Conservation (phyloP, 2,888 invertebrate species). For the Rhagophthalmus giganteus region DNA sequence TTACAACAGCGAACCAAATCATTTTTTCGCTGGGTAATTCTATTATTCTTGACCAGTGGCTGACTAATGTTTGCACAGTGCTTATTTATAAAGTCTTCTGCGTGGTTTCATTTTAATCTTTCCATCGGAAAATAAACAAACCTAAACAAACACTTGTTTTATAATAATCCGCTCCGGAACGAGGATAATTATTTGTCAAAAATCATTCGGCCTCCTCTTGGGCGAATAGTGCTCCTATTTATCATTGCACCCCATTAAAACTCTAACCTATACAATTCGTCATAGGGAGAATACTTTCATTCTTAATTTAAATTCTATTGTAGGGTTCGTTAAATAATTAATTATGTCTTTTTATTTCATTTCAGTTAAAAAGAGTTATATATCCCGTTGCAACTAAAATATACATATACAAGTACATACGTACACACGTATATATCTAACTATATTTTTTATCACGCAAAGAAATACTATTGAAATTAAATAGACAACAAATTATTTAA, state of each 20-base stretch:
- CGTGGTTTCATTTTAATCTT: slow-evolving; percentile 56
- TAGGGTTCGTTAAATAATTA: no score
- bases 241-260: slow-evolving; percentile 39
- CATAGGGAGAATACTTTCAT: no score
- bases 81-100: slow-evolving; percentile 52
- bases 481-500: no score
- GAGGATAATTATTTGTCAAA: slow-evolving; percentile 51
- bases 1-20: no score
- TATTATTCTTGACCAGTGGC: slow-evolving; percentile 47
- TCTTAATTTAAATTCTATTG: no score
- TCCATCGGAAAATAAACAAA: slow-evolving; percentile 51
- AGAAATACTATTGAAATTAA: no score
- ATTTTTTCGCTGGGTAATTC: slow-evolving; percentile 47
- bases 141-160: slow-evolving; percentile 55
- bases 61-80: slow-evolving; percentile 42
- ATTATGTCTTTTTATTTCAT: no score
- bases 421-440: no score
- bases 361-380: background rate
- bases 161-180: slow-evolving; percentile 47
- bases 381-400: no score
- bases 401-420: no score
- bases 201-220: slow-evolving; percentile 41
- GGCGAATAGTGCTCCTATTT: slow-evolving; percentile 43
- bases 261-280: no score
- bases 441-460: no score